Conservation (phyloP, 1,140 invertebrate genomes). For the Leptopilina boulardi region DNA sequence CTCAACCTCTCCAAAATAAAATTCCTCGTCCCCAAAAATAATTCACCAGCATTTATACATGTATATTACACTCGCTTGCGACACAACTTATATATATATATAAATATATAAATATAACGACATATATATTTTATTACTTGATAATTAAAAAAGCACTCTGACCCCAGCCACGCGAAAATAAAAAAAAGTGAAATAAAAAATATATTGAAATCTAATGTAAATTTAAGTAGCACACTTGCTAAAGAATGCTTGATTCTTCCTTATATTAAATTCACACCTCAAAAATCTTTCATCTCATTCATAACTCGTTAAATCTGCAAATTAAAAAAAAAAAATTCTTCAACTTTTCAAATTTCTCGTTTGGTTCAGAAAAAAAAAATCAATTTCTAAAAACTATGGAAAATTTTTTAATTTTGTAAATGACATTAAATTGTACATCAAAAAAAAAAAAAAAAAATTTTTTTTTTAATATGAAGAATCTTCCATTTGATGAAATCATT, state of each 20-base stretch:
- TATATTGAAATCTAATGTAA: conserved; percentile 48
- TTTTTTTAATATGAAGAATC: neutral
- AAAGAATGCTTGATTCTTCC: conserved; percentile 61
- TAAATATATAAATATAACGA: conserved; percentile 47
- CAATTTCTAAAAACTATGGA: no score
- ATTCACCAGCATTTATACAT: conserved; percentile 49
- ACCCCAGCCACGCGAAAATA: conserved; percentile 61
- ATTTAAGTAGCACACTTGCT: conserved; percentile 58
- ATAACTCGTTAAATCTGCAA: neutral
- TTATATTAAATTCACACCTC: conserved; percentile 35
- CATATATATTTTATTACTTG: conserved; percentile 69
- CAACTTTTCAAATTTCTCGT: neutral
- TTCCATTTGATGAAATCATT: conserved; percentile 10
- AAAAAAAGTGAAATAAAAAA: conserved; percentile 48
- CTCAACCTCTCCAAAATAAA: conserved; percentile 56
- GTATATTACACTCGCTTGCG: conserved; percentile 51
- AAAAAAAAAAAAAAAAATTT: no score
- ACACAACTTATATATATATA: conserved; percentile 47
- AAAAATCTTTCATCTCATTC: no score
- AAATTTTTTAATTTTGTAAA: neutral
- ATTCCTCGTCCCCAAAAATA: conserved; percentile 34
- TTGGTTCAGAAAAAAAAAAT: no score
- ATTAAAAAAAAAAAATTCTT: neutral
- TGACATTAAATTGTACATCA: no score
- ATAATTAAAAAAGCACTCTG: conserved; percentile 55